Evolutionary conservation across 30 jellyfish, hydroid and myxozoan species (phyloP).

Genomic region (Aurelia aurita): DNA sequence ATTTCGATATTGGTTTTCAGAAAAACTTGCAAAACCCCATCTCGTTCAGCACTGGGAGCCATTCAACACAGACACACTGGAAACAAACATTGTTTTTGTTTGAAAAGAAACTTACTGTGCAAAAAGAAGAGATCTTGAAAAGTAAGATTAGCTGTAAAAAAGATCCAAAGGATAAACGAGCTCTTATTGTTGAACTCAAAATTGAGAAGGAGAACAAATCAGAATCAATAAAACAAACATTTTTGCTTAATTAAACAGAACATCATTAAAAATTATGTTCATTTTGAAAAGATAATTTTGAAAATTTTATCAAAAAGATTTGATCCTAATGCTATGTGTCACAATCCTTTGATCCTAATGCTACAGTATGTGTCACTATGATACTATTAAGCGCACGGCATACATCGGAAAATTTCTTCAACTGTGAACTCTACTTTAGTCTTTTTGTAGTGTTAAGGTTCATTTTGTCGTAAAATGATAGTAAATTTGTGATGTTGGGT

Average conservation of each 20-base stretch:
- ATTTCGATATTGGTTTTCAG: constrained; percentile 82
- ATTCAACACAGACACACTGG: constrained; percentile 91
- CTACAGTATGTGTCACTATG: too few species aligned
- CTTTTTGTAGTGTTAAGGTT: too few species aligned
- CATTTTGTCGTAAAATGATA: too few species aligned
- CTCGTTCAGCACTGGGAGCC: constrained; percentile 82
- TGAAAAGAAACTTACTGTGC: constrained; percentile 50
- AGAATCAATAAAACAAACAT: constrained; percentile 10
- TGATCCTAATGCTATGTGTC: too few species aligned
- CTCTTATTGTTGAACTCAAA: constrained; percentile 47
- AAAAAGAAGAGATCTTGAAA: constrained; percentile 53
- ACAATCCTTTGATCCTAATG: too few species aligned
- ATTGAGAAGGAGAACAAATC: constrained; percentile 20
- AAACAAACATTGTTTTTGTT: constrained; percentile 90
- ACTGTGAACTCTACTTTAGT: too few species aligned
- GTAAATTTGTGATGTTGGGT: too few species aligned
- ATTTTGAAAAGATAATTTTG: too few species aligned
- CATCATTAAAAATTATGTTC: too few species aligned
- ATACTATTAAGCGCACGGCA: too few species aligned
- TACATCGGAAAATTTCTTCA: too few species aligned
- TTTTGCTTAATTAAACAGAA: neutral
- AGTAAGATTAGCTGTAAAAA: constrained; percentile 77
- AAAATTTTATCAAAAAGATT: too few species aligned
- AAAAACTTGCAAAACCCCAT: constrained; percentile 36
- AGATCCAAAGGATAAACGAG: constrained; percentile 73